Conservation (phyloP, 2,797 vertebrate genomes). For the Steatocranus sp. region DNA sequence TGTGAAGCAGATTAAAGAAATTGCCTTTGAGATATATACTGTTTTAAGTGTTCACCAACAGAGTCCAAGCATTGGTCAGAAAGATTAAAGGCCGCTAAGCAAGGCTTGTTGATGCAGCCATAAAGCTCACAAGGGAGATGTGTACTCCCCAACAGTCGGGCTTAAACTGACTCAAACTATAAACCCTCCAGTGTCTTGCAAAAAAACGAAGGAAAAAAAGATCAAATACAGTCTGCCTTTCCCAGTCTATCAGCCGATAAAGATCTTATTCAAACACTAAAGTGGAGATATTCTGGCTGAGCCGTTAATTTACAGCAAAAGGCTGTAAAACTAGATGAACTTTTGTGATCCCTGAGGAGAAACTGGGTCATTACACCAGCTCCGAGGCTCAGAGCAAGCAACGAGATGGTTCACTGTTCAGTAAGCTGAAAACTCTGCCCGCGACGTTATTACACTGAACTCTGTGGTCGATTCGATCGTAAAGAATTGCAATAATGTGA, state of each 20-base stretch:
- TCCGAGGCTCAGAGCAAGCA: not conserved
- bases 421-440: not conserved
- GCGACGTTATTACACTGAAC: not conserved
- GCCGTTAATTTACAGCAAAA: constrained; percentile 31
- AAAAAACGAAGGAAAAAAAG: not conserved
- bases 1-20: not conserved
- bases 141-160: not conserved
- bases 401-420: not conserved
- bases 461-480: not conserved
- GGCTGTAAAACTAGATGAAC: constrained; percentile 24
- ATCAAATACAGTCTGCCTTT: not conserved
- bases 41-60: not conserved
- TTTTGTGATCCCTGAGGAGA: constrained; percentile 14
- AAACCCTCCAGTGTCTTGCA: not conserved
- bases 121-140: not conserved
- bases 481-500: not conserved
- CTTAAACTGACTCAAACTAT: not conserved
- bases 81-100: not conserved
- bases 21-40: not conserved
- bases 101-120: not conserved
- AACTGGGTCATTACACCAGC: constrained; percentile 31
- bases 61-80: not conserved
- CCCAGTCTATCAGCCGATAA: not conserved
- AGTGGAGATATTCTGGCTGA: constrained; percentile 6
- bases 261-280: not conserved